A percentile compares a stretch with the other conserved stretches of the same genome.
Conservation (phyloP, 2,797 vertebrate species). For the Notoglanidium macrostoma region DNA sequence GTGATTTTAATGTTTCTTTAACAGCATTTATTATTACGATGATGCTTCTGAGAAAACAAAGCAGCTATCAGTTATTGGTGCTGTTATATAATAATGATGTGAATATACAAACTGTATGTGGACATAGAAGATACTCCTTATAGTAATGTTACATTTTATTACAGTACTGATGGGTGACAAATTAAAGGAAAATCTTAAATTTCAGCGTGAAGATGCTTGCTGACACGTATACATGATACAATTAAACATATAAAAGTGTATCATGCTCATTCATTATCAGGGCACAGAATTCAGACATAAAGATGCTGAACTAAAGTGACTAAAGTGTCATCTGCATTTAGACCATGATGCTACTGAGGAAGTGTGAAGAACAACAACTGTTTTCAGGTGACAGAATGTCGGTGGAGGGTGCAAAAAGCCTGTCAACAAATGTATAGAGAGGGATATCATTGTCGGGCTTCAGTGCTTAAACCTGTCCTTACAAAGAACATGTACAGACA, state of each 20-base stretch:
- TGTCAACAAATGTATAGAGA: not conserved
- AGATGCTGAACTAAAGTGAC: not conserved
- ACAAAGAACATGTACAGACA: not conserved
- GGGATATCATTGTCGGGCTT: not conserved
- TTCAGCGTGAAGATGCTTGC: not conserved
- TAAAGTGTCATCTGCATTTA: not conserved
- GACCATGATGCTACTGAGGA: not conserved
- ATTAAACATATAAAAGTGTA: not conserved
- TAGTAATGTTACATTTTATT: not conserved
- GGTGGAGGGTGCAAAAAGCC: not conserved
- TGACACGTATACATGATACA: not conserved
- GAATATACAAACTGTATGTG: not conserved
- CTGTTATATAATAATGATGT: conserved; percentile 1
- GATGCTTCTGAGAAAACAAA: not conserved
- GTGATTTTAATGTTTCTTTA: not conserved
- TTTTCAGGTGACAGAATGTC: not conserved
- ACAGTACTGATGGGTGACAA: not conserved
- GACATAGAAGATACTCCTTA: not conserved
- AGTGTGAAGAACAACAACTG: not conserved
- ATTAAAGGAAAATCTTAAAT: not conserved
- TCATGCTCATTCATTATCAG: not conserved
- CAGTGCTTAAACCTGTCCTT: not conserved
- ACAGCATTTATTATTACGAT: not conserved
- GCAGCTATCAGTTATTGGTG: not conserved
- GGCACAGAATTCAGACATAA: not conserved